These are phyloP conservation scores for Chrysocyon brachyurus DNA, from an alignment of 2,797 vertebrate genomes.

Conservation along the genomic window DNA sequence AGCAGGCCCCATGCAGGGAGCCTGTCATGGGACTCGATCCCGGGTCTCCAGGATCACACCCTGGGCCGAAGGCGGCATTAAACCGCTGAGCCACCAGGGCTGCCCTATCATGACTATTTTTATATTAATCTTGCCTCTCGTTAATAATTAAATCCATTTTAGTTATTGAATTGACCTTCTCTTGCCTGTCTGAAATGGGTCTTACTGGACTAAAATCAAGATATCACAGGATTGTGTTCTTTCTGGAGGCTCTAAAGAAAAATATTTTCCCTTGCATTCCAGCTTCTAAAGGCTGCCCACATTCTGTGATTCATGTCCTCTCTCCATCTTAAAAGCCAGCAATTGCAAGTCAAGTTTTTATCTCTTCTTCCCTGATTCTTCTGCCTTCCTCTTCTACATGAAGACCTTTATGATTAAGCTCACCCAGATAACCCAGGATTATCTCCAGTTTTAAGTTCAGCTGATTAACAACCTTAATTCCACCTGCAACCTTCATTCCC, in stretches of 20 bases:
- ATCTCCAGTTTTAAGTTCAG: neutral
- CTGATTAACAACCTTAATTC: neutral
- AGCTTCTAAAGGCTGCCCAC: neutral
- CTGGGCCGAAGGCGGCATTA: too few relatives aligned
- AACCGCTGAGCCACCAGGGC: too few relatives aligned
- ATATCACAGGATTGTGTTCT: neutral
- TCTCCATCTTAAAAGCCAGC: neutral
- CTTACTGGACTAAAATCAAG: neutral
- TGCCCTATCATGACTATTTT: neutral
- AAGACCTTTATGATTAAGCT: neutral
- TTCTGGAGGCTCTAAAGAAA: neutral
- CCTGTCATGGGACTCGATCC: too few relatives aligned
- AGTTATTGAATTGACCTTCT: neutral
- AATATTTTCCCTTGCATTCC: neutral
- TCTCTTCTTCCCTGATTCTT: neutral
- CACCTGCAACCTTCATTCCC: neutral
- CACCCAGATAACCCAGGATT: neutral
- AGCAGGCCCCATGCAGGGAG: too few relatives aligned
- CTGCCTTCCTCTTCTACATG: neutral
- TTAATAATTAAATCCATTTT: neutral
- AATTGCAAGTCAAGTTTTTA: neutral
- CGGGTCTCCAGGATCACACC: too few relatives aligned
- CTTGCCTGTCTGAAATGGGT: neutral
- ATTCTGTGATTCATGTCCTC: neutral
- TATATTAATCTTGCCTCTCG: neutral